Base-by-base conservation (phyloP, 2,113 vertebrate species). In the Dendropsophus ebraccatus region DNA sequence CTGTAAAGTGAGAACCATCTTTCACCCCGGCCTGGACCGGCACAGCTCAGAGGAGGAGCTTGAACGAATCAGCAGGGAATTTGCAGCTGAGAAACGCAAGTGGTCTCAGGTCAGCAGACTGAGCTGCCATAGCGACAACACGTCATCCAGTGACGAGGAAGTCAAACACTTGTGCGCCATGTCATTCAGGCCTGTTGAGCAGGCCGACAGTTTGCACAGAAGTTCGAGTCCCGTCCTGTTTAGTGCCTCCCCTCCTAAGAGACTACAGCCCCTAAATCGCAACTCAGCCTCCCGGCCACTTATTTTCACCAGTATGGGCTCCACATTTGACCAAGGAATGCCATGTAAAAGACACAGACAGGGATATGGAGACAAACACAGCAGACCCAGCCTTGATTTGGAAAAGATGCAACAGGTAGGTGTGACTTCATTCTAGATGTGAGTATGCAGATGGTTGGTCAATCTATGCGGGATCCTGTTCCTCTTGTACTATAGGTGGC, bases 351-450 rank as follows among this genome's bases (percentile, higher is more conserved):
- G 93, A 88, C 95, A 96, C 88, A 93, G 96, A 1, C 95, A 96
- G 81, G 91, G 92, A 74, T 96, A 93, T 0, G 88, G 92, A 2
- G 94, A 94, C 35, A 96, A 96, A 87, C 90, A 89, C 25, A 92
- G 95, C 82, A 93, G 97, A 89, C 97, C 97, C 75, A 97, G 97
- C 91, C 93, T 97, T 74, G 96, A 97, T 87, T 89, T 97, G 88
- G 96, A 97, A 92, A 97, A 97, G 91, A 97, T 97, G 97, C 97
- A 97, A 91, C 96, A 97, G 96, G 97, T 97, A 92, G 87, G 95
- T 45, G 14, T 4, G 8, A 74, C 21, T 14, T 74, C 5, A n/a
- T 25, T 60, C 7, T n/a, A 23, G n/a, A 19, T 37, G 19, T 62
- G n/a, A 13, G n/a, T 17, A 23, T 14, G 11, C 25, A 25, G 62